phyloP scores from a whole-genome alignment of 2,888 invertebrate species.

The Pilophorus perplexus region DNA sequence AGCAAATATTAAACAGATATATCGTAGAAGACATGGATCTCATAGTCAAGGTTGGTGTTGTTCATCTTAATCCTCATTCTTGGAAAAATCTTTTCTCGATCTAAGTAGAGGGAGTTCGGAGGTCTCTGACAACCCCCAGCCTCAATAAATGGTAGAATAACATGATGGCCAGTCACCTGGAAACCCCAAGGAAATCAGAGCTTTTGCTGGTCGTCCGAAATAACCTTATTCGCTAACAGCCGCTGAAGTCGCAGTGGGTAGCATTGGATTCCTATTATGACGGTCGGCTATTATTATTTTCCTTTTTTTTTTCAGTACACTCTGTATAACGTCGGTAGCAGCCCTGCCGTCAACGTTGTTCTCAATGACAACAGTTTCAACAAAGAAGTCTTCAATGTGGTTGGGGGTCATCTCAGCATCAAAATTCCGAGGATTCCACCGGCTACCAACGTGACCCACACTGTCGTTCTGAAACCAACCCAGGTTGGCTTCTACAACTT shows the following conservation, averaged over 20 bases:
- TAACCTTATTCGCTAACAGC: too few relatives aligned
- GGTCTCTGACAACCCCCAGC: background rate
- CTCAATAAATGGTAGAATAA: too few relatives aligned
- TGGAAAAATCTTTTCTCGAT: conserved; percentile 5
- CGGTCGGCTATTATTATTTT: too few relatives aligned
- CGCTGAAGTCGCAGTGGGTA: too few relatives aligned
- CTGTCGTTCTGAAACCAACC: conserved; percentile 85
- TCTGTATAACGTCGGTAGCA: conserved; percentile 87
- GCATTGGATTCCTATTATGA: too few relatives aligned
- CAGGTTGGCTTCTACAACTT: conserved; percentile 95
- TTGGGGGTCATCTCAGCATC: conserved; percentile 80
- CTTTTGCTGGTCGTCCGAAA: too few relatives aligned
- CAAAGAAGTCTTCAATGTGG: conserved; percentile 83
- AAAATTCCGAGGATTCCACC: conserved; percentile 88
- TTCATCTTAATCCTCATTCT: too few relatives aligned
- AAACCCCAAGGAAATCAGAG: too few relatives aligned
- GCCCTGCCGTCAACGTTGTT: conserved; percentile 84
- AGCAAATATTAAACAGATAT: conserved; percentile 93
- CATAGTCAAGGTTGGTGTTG: conserved; percentile 73
- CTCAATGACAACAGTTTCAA: conserved; percentile 90
- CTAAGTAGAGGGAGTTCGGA: background rate
- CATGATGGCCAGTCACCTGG: too few relatives aligned
- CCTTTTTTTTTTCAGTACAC: conserved; percentile 64
- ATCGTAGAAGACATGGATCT: conserved; percentile 96
- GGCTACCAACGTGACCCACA: conserved; percentile 89